Evolutionary conservation across 2,888 invertebrate species (phyloP), one percentile per base, ranked within the genome.

Genomic region (Synanthedon andrenaeformis): DNA sequence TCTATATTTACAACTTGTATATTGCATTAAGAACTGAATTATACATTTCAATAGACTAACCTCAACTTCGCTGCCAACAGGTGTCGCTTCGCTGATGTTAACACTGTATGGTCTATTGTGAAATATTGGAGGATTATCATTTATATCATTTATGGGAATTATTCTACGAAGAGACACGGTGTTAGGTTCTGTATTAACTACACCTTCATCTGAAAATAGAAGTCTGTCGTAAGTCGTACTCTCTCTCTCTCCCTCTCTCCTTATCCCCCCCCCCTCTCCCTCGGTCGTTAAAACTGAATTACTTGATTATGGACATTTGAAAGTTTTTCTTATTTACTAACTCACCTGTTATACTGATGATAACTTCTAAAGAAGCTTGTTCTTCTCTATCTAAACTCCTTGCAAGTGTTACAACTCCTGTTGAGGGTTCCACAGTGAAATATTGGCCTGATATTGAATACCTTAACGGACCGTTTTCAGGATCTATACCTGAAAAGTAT

Each of bases 391-490:
- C 94, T 54, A 95, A 73, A 41, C 89, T 82, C 71, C 90, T 91
- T 2, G 92, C 90, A 28, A 95, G 82, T 0, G 92, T 91, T 3
- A 95, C 92, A 48, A 93, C 92, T 0, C 95, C 95, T 0, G 92
- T 92, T 53, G 89, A 86, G 5, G 92, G 84, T 67, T 94, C 92
- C n/a, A 95, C 94, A 11, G 91, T 91, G 69, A 95, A 93, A 67
- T 92, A 91, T 71, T 94, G 94, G 0, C 95, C 95, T 49, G 93
- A 93, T 79, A 95, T 94, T 51, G 94, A 94, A 71, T 94, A 95
- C 57, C 91, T 90, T 3, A 95, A 85, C 28, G 82, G 89, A 1
- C 92, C 91, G 52, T 92, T 92, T 69, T 95, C 94, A 1, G 94
- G 94, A 69, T 95, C 95, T 48, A 89, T 79, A 49, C 92, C 92